Evolutionary conservation across 2,888 invertebrate genomes (phyloP).

Genomic region (Catocala nupta): DNA sequence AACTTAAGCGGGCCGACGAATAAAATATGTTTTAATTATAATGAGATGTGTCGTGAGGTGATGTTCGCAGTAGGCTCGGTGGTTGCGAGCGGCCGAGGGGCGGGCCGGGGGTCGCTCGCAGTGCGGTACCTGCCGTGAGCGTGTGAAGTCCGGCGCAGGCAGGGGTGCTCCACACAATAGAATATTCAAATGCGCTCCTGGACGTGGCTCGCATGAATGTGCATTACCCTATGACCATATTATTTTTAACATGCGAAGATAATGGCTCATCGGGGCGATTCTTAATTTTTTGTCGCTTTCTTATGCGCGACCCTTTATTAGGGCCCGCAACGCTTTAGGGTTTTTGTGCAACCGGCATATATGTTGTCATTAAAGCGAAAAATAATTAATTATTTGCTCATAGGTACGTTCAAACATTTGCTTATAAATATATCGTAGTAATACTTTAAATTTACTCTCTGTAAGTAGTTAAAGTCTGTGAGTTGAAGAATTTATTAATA

Average conservation of each 20-base stretch:
- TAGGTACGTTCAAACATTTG: background rate
- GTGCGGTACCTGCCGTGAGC: constrained; percentile 72
- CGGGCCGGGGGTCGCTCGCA: constrained; percentile 29
- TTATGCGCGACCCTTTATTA: constrained; percentile 79
- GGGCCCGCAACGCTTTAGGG: constrained; percentile 82
- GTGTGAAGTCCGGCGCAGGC: constrained; percentile 85
- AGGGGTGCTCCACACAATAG: constrained; percentile 71
- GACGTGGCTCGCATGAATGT: constrained; percentile 85
- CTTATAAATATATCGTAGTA: too few relatives aligned
- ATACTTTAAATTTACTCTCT: too few relatives aligned
- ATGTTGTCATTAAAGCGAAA: constrained; percentile 79
- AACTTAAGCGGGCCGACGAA: too few relatives aligned
- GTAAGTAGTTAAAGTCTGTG: too few relatives aligned
- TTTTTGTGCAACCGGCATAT: constrained; percentile 79
- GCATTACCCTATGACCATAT: constrained; percentile 86
- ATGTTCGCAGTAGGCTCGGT: constrained; percentile 39
- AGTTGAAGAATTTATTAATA: constrained; percentile 1
- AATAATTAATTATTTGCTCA: constrained; percentile 58
- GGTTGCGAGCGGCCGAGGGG: too few relatives aligned
- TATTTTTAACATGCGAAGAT: constrained; percentile 86
- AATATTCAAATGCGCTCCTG: constrained; percentile 86
- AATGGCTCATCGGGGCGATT: constrained; percentile 87
- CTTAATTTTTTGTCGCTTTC: constrained; percentile 85
- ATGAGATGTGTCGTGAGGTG: constrained; percentile 42
- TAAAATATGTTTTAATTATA: too few relatives aligned